Evolutionary conservation across 2,797 vertebrate species (phyloP).

Genomic region (Sebastes steindachneri): DNA sequence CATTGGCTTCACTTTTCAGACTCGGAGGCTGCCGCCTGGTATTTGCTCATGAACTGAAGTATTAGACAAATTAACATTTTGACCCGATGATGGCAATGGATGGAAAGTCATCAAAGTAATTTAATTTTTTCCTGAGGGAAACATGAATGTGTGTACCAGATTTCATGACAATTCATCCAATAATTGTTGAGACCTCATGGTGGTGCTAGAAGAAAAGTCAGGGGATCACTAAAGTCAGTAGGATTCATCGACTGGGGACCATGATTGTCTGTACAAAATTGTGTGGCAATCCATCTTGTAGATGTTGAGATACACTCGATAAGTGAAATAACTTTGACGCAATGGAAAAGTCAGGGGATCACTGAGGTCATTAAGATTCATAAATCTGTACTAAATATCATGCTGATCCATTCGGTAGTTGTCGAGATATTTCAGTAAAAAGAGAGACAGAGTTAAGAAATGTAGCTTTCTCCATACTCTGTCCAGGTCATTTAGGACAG

Average conservation of each 20-base stretch:
- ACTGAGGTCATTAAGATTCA: background rate
- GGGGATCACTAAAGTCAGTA: no score
- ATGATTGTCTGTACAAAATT: background rate
- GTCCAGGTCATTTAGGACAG: background rate
- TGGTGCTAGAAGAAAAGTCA: no score
- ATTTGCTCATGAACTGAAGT: background rate
- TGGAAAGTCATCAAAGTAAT: background rate
- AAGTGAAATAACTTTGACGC: background rate
- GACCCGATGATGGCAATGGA: background rate
- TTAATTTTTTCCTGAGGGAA: no score
- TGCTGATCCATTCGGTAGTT: background rate
- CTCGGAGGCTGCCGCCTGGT: no score
- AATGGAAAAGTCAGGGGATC: background rate
- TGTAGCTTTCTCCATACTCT: background rate
- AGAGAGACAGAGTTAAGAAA: background rate
- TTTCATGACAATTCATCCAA: background rate
- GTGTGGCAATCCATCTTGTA: background rate
- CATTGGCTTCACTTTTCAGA: no score
- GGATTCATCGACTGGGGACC: background rate
- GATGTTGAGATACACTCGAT: background rate
- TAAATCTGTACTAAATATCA: background rate
- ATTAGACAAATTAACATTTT: background rate
- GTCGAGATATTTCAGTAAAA: background rate
- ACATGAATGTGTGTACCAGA: background rate
- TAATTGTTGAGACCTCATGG: no score